Conservation (phyloP, 2,797 vertebrate genomes). For the Peromyscus melanophrys region DNA sequence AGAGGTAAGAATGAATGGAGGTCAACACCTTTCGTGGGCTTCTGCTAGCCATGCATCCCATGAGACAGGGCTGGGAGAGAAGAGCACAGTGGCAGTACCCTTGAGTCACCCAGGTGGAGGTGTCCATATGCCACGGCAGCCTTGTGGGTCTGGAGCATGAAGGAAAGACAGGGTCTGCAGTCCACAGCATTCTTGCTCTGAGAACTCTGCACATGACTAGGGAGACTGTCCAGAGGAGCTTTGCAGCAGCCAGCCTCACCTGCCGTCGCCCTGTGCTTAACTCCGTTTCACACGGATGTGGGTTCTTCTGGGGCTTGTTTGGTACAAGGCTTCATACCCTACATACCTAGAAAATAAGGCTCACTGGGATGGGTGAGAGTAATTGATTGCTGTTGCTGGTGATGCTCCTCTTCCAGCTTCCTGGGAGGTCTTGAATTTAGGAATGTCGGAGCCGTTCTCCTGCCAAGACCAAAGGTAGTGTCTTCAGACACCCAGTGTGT, state of each 20-base stretch:
- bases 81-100: not conserved
- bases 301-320: not conserved
- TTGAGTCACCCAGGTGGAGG: not conserved
- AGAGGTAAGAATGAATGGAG: not conserved
- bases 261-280: not conserved
- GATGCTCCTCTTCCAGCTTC: not conserved
- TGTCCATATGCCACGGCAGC: not conserved
- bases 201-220: not conserved
- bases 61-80: not conserved
- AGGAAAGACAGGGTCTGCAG: not conserved
- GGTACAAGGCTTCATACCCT: fast-evolving
- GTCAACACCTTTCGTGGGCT: not conserved
- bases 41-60: not conserved
- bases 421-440: not conserved
- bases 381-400: not conserved
- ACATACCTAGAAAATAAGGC: not conserved
- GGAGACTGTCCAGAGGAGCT: not conserved
- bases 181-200: not conserved
- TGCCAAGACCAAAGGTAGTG: not conserved
- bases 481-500: not conserved
- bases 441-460: not conserved
- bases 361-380: fast-evolving
- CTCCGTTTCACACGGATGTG: not conserved
- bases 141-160: not conserved
- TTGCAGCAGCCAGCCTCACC: not conserved